These are phyloP conservation scores for Acleris cristana DNA, from an alignment of 2,888 invertebrate species.

Conservation along the genomic window DNA sequence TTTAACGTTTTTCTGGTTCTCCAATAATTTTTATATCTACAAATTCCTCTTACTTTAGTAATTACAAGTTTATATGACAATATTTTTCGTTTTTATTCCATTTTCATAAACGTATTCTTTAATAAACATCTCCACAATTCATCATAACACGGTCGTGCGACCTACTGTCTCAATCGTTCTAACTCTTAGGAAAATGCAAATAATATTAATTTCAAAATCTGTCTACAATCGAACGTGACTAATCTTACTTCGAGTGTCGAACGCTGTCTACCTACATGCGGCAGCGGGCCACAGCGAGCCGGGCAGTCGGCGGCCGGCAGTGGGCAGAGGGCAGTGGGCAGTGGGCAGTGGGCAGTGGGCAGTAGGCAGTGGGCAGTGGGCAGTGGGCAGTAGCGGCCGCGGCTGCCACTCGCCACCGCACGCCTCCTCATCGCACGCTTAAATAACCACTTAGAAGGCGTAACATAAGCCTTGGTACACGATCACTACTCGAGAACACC, in stretches of 20 bases:
- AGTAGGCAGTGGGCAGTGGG: conserved; percentile 47
- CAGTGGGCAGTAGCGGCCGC: conserved; percentile 44
- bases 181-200: conserved; percentile 83
- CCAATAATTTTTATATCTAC: conserved; percentile 67
- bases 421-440: conserved; percentile 35
- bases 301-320: conserved; percentile 38
- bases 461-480: conserved; percentile 81
- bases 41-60: conserved; percentile 80
- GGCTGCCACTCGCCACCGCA: conserved; percentile 38
- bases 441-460: conserved; percentile 70
- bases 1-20: conserved; percentile 82
- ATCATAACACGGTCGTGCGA: conserved; percentile 82
- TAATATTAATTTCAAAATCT: conserved; percentile 80
- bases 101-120: conserved; percentile 83
- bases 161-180: conserved; percentile 83
- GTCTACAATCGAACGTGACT: conserved; percentile 81
- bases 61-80: conserved; percentile 83
- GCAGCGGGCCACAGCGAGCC: conserved; percentile 45
- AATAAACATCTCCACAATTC: conserved; percentile 82
- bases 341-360: conserved; percentile 28
- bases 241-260: conserved; percentile 78
- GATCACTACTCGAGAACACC: conserved; percentile 82
- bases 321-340: conserved; percentile 38
- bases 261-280: conserved; percentile 71
- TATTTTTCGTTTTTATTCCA: conserved; percentile 82